A percentile compares a stretch with the other conserved stretches of the same genome.
Conservation (phyloP, 2,113 vertebrate species). For the Otocyon megalotis region DNA sequence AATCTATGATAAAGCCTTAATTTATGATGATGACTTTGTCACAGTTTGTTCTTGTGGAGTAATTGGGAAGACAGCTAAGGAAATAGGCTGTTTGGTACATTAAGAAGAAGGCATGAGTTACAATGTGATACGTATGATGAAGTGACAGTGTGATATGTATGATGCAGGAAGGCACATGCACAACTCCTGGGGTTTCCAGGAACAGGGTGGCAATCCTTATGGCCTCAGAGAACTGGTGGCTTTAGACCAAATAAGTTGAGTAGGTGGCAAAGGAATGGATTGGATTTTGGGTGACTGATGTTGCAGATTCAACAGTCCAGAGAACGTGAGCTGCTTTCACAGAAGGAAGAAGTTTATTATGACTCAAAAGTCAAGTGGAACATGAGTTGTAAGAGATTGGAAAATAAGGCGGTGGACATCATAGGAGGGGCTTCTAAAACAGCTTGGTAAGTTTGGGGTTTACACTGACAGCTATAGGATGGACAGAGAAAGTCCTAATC, state of each 20-base stretch:
- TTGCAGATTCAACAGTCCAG: background rate
- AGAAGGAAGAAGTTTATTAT: background rate
- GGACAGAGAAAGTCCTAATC: background rate
- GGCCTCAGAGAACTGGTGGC: background rate
- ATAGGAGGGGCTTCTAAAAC: background rate
- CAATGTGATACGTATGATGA: background rate
- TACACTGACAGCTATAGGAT: background rate
- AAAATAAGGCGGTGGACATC: accelerated
- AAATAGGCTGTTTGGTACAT: background rate
- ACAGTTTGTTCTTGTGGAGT: background rate
- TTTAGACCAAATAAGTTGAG: background rate
- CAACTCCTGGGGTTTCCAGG: background rate
- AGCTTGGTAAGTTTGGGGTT: background rate
- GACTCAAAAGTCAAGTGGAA: background rate
- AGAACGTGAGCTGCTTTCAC: background rate
- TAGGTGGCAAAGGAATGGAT: background rate
- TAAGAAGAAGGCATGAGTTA: background rate
- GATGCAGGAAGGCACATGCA: background rate
- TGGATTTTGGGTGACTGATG: background rate
- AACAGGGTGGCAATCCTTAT: background rate
- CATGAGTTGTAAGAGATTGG: accelerated
- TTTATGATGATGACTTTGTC: background rate
- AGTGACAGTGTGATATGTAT: background rate
- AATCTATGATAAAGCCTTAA: background rate
- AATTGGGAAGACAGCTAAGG: background rate